Percentiles rank a stretch among this genome's conserved stretches.
phyloP scores from a whole-genome alignment of 2,797 vertebrate species.

The Sciaenops ocellatus region DNA sequence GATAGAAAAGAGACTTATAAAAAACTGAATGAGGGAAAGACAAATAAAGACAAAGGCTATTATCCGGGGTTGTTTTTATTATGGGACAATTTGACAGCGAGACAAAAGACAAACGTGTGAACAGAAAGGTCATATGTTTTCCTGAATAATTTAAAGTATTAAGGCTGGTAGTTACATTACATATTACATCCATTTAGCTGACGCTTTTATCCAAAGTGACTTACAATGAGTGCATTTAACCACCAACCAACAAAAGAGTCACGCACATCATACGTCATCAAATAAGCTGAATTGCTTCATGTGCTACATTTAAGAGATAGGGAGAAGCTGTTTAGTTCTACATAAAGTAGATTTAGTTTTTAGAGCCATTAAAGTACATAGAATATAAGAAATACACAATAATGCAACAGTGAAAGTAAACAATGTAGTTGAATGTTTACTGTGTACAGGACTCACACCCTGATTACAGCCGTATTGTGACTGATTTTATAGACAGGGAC shows the following conservation, averaged over 20 bases:
- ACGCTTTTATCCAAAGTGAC: too few species aligned
- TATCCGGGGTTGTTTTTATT: neutral
- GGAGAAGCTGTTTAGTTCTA: neutral
- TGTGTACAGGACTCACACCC: neutral
- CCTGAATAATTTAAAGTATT: neutral
- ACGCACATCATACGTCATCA: neutral
- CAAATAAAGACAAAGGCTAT: neutral
- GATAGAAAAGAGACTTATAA: neutral
- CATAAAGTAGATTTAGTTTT: neutral
- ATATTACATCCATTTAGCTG: too few species aligned
- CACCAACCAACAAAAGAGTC: neutral
- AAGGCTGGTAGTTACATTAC: neutral
- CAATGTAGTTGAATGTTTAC: neutral
- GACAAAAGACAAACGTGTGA: neutral
- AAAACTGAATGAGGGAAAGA: neutral
- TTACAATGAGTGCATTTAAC: too few species aligned
- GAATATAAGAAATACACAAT: neutral
- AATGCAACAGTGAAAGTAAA: neutral
- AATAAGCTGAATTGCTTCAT: neutral
- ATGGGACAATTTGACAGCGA: neutral
- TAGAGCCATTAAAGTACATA: neutral
- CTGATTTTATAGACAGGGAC: slow-evolving; percentile 3
- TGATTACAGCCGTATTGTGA: neutral
- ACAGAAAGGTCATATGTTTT: neutral
- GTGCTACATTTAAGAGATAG: neutral